phyloP scores from a whole-genome alignment of 2,888 invertebrate species.

The Elaeidobius kamerunicus region DNA sequence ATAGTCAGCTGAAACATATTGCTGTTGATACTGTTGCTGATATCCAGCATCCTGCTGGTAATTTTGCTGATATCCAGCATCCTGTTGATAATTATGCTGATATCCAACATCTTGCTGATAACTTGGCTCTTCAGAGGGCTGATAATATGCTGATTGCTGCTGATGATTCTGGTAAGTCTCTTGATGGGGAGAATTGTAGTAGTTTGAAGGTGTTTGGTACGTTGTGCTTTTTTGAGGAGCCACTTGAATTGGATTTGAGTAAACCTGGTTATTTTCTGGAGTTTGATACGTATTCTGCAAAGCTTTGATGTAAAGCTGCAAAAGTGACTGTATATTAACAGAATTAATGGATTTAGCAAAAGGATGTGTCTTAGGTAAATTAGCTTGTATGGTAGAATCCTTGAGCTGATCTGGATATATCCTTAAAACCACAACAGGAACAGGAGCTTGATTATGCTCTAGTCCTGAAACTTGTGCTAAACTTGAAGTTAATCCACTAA shows the following conservation, averaged over 20 bases:
- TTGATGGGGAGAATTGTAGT: neutral
- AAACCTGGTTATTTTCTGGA: neutral
- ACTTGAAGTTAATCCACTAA: constrained; percentile 53
- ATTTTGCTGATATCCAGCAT: constrained; percentile 15
- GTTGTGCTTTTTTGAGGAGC: neutral
- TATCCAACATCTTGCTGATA: too few species aligned
- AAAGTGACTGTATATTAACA: constrained; percentile 56
- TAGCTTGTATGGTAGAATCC: constrained; percentile 56
- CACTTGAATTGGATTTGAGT: neutral
- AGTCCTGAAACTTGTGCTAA: constrained; percentile 48
- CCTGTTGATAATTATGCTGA: constrained; percentile 17
- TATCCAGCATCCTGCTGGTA: constrained; percentile 14
- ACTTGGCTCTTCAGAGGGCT: constrained; percentile 2
- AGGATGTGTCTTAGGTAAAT: constrained; percentile 56
- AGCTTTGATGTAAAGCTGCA: constrained; percentile 50
- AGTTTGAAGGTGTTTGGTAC: neutral
- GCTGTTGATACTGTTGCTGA: constrained; percentile 14
- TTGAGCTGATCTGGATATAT: constrained; percentile 57
- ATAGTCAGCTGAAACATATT: constrained; percentile 9
- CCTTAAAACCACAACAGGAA: constrained; percentile 58
- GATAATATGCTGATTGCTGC: neutral
- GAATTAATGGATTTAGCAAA: constrained; percentile 55
- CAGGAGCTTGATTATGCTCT: constrained; percentile 47
- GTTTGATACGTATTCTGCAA: constrained; percentile 9
- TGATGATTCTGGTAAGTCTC: constrained; percentile 3